These are phyloP conservation scores for Zoanthus sansibaricus DNA, from an alignment of 92 coral and sea anemone species.

Conservation along the genomic window DNA sequence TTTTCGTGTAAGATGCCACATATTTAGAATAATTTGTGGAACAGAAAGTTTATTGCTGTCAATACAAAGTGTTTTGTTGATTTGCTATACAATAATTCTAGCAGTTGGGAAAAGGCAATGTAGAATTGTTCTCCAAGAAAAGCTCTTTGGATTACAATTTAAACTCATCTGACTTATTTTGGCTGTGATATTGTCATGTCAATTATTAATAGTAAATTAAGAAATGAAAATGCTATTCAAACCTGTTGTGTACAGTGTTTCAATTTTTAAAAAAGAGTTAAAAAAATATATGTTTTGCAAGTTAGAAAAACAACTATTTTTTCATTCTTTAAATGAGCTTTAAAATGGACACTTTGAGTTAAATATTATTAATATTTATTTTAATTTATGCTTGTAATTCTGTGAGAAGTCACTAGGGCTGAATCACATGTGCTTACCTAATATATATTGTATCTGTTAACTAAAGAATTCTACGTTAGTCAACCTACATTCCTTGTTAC, in stretches of 20 bases:
- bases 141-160: not conserved
- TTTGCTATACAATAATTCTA: not conserved
- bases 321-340: not conserved
- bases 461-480: too few relatives aligned
- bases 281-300: not conserved
- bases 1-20: not conserved
- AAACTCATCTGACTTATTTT: not conserved
- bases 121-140: not conserved
- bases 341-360: not conserved
- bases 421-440: not conserved
- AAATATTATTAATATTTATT: not conserved
- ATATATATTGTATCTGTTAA: too few relatives aligned
- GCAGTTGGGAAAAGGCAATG: not conserved
- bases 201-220: not conserved
- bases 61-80: not conserved
- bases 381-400: not conserved
- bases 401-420: not conserved
- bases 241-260: not conserved
- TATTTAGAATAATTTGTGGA: not conserved
- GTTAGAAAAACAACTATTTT: not conserved
- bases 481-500: too few relatives aligned
- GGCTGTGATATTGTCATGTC: slow-evolving; percentile 6
- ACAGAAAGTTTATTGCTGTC: not conserved
- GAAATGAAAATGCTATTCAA: not conserved
- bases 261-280: not conserved